Conservation (phyloP, 2,113 vertebrate genomes). For the Eublepharis macularius region DNA sequence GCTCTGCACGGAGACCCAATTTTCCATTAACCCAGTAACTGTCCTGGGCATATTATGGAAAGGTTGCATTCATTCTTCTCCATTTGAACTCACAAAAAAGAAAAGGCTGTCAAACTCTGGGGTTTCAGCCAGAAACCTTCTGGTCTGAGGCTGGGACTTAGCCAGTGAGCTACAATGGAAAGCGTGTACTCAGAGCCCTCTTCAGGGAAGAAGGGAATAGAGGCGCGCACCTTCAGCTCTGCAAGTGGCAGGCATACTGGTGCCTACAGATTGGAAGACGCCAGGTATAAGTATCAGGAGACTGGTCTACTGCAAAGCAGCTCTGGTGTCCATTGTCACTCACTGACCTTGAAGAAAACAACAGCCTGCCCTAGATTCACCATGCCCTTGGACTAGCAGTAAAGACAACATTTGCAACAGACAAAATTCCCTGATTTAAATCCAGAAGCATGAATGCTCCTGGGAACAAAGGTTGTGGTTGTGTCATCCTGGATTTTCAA, state of each 20-base stretch:
- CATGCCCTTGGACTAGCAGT: too few species aligned
- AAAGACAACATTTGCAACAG: too few species aligned
- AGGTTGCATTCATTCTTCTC: background rate
- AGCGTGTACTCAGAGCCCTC: background rate
- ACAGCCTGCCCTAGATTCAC: background rate
- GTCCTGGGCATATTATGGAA: background rate
- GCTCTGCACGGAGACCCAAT: background rate
- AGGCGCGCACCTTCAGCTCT: background rate
- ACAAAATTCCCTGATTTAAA: too few species aligned
- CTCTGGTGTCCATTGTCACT: background rate
- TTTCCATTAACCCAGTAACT: background rate
- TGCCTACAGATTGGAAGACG: background rate
- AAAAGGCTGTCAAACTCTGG: background rate
- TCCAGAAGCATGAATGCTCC: too few species aligned
- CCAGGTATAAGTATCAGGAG: background rate
- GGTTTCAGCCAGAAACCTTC: background rate
- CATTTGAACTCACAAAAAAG: background rate
- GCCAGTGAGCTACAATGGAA: background rate
- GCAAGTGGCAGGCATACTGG: background rate
- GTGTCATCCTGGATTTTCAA: too few species aligned
- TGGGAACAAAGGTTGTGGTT: too few species aligned
- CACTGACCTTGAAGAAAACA: background rate
- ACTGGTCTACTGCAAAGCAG: background rate
- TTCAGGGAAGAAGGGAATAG: background rate
- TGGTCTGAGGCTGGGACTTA: background rate